Base-by-base conservation (phyloP, 2,888 invertebrate species). In the Eristalinus aeneus region DNA sequence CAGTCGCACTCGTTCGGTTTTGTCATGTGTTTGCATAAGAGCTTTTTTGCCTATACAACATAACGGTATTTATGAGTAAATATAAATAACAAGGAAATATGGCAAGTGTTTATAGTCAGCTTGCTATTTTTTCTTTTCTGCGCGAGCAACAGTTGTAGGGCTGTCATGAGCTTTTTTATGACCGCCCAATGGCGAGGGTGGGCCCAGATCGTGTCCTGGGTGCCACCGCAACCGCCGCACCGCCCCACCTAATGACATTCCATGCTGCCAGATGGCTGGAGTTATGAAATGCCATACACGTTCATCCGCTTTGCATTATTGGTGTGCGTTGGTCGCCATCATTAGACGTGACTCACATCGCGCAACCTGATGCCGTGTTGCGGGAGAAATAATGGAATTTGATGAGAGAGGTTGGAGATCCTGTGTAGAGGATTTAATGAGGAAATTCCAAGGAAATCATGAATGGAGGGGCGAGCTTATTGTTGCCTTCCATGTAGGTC, bases 21-120 rank as follows among this genome's bases (percentile, higher is more conserved):
- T 16, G 16, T 16, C n/a, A 16, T 16, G 46, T 46, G 46, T 16
- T 46, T 46, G 16, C 46, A 46, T 46, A 46, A 16, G 46, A 46
- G 46, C 46, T 46, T 46, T 34, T 34, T 46, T 46, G n/a, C 16
- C 46, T 16, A 16, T 8, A 46, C 46, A 46, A 46, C 16, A 46
- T 16, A 46, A n/a, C 46, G 46, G 46, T 46, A 46, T 46, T 46
- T 46, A 46, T 16, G 46, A 46, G 23, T 31, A 68, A 34, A 53
- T 39, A 31, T n/a, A 81, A 61, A 56, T 67, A 65, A 39, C 77
- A 83, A 83, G 77, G 77, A 77, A 73, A 77, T 53, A 32, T 16
- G 46, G 68, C 67, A 73, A 83, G 73, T 83, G 64, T 69, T 73
- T 64, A 71, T 58, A 64, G 69, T 69, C 68, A 65, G 31, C 31